Evolutionary conservation across 2,888 invertebrate species (phyloP).

Genomic region (Drosophila subquinaria): DNA sequence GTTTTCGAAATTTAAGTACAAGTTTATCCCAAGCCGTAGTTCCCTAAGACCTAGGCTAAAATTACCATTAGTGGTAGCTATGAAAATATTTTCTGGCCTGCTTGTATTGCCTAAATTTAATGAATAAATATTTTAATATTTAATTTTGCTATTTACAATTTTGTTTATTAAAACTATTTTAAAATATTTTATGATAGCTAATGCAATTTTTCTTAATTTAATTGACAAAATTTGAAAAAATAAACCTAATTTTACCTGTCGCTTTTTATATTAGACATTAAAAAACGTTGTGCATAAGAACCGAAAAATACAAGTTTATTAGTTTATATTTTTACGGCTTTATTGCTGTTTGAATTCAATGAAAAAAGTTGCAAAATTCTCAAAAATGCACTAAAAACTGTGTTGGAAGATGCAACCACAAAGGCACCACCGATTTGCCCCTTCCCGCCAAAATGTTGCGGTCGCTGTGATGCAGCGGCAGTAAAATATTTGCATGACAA

Average conservation of each 20-base stretch:
- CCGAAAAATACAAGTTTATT: no score
- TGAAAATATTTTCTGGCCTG: no score
- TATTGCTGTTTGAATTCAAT: not conserved
- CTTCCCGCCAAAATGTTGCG: not conserved
- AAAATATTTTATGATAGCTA: no score
- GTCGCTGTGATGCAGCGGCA: slow-evolving; percentile 47
- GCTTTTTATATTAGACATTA: no score
- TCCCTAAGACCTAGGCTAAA: not conserved
- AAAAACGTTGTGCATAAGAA: no score
- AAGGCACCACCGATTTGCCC: not conserved
- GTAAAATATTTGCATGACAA: slow-evolving; percentile 82
- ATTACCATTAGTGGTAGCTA: not conserved
- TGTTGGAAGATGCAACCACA: slow-evolving; percentile 2
- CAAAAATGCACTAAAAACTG: not conserved
- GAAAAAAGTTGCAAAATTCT: not conserved
- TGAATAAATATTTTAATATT: no score
- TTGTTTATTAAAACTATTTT: no score
- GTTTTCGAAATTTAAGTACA: not conserved
- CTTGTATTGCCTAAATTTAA: no score
- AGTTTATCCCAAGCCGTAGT: not conserved
- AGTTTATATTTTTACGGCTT: not conserved
- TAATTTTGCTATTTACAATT: no score
- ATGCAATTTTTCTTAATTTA: no score
- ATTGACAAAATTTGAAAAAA: no score
- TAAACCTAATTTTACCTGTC: no score